Percentiles rank a stretch among this genome's conserved stretches.
phyloP scores from a whole-genome alignment of 2,113 vertebrate genomes.

The Monopterus albus region DNA sequence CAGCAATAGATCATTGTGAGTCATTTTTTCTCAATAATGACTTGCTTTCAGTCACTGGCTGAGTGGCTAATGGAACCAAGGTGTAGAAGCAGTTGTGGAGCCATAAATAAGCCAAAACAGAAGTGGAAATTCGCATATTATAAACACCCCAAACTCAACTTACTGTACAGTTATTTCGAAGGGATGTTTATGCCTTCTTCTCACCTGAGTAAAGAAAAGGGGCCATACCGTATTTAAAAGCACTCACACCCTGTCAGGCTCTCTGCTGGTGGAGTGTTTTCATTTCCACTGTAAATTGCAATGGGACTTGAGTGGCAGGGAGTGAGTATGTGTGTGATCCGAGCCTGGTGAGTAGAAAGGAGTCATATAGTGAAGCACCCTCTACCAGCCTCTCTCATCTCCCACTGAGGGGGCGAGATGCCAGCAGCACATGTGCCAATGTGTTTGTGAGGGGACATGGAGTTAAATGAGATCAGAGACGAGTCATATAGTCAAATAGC shows the following conservation, averaged over 20 bases:
- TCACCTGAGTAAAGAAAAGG: slow-evolving; percentile 57
- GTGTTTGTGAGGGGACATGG: slow-evolving; percentile 21
- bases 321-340: slow-evolving; percentile 22
- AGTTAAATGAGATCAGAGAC: slow-evolving; percentile 49
- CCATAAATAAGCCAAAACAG: slow-evolving; percentile 11
- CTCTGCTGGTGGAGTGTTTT: slow-evolving; percentile 53
- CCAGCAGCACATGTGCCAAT: slow-evolving; percentile 42
- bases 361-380: slow-evolving; percentile 46
- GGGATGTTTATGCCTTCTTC: slow-evolving; percentile 57
- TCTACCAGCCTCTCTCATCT: slow-evolving; percentile 47
- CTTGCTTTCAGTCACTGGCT: slow-evolving; percentile 5
- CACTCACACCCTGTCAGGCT: slow-evolving; percentile 56
- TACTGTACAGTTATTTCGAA: slow-evolving; percentile 5
- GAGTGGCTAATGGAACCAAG: slow-evolving; percentile 33
- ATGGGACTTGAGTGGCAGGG: slow-evolving; percentile 51
- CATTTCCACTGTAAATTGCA: slow-evolving; percentile 73
- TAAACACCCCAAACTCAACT: slow-evolving; percentile 38
- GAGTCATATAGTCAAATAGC: slow-evolving; percentile 38
- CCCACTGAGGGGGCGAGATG: slow-evolving; percentile 44
- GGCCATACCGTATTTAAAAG: slow-evolving; percentile 55
- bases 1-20: slow-evolving; percentile 37
- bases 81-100: not conserved
- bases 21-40: slow-evolving; percentile 1
- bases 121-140: not conserved
- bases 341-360: slow-evolving; percentile 33